Conservation (phyloP, 2,797 vertebrate genomes). For the Bradypodion pumilum region DNA sequence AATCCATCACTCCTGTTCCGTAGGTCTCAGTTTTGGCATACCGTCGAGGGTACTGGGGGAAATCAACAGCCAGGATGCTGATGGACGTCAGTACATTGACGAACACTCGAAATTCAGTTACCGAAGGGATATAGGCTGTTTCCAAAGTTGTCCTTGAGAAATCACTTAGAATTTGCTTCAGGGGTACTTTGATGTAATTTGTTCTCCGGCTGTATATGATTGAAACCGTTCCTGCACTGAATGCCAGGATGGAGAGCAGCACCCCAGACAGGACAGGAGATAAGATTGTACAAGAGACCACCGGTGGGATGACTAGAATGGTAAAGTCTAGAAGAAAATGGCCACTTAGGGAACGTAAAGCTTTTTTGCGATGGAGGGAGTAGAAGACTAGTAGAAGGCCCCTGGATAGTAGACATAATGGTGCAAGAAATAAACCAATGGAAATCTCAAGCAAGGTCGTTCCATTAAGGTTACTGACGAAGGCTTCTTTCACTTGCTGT, state of each 20-base stretch:
- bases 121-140: constrained; percentile 80
- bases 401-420: constrained; percentile 84
- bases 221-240: constrained; percentile 71
- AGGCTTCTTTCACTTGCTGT: constrained; percentile 86
- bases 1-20: constrained; percentile 95
- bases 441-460: constrained; percentile 88
- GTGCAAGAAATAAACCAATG: constrained; percentile 81
- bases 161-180: constrained; percentile 61
- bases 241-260: constrained; percentile 60
- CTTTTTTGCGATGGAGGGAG: constrained; percentile 67
- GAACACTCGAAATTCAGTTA: constrained; percentile 87
- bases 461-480: constrained; percentile 91
- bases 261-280: constrained; percentile 76
- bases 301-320: constrained; percentile 82
- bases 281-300: constrained; percentile 86
- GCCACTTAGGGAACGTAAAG: constrained; percentile 65
- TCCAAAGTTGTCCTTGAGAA: constrained; percentile 80
- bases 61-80: constrained; percentile 94
- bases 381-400: constrained; percentile 83
- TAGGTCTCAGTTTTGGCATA: constrained; percentile 95
- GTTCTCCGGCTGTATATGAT: constrained; percentile 72
- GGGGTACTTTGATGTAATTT: constrained; percentile 19
- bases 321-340: constrained; percentile 86
- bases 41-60: constrained; percentile 88
- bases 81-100: constrained; percentile 88